Evolutionary conservation across 2,888 invertebrate species (phyloP).

Genomic region (Pedicia rivosa): DNA sequence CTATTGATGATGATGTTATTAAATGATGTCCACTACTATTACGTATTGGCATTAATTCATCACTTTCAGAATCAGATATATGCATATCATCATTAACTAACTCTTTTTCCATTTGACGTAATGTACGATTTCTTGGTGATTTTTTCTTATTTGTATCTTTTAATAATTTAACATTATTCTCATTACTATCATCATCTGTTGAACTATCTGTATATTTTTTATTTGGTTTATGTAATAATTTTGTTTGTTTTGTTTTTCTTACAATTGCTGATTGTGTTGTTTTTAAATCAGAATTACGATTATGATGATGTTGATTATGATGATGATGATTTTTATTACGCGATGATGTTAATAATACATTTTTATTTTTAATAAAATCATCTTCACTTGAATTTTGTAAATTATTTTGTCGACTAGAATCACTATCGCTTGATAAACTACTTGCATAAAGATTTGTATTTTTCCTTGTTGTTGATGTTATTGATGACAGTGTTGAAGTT

Average conservation of each 20-base stretch:
- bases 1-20: constrained; percentile 8
- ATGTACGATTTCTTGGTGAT: constrained; percentile 36
- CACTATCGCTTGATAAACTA: constrained; percentile 31
- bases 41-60: constrained; percentile 52
- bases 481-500: constrained; percentile 1
- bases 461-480: too few species aligned
- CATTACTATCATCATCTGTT: constrained; percentile 39
- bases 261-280: too few species aligned
- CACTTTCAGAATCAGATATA: constrained; percentile 55
- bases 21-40: constrained; percentile 6
- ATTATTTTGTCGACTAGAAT: constrained; percentile 24
- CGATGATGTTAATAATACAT: too few species aligned
- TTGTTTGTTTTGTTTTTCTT: too few species aligned
- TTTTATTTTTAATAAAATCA: too few species aligned
- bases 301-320: too few species aligned
- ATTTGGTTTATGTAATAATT: too few species aligned
- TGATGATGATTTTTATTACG: too few species aligned
- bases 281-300: too few species aligned
- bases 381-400: constrained; percentile 5
- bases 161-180: not conserved
- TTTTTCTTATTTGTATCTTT: constrained; percentile 6
- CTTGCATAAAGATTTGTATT: constrained; percentile 3
- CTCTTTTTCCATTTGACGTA: constrained; percentile 61
- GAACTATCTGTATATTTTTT: constrained; percentile 37
- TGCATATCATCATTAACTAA: constrained; percentile 39